Evolutionary conservation across 2,113 vertebrate genomes (phyloP).

Genomic region (Gobiocypris rarus): DNA sequence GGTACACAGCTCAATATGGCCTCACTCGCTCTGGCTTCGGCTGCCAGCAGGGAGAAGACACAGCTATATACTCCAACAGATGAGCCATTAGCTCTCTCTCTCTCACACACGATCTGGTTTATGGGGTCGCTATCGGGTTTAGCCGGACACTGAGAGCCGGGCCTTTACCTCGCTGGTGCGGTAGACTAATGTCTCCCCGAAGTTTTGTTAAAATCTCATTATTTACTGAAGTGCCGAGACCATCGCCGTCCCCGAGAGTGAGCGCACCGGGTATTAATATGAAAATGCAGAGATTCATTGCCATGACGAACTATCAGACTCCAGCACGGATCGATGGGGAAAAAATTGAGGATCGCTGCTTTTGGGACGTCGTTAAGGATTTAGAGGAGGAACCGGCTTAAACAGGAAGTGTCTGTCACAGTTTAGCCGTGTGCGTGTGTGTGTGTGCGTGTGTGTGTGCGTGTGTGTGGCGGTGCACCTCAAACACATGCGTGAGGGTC

Average conservation of each 20-base stretch:
- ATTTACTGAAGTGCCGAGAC: constrained; percentile 77
- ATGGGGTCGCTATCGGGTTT: background rate
- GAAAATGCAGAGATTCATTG: constrained; percentile 65
- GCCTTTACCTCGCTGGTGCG: constrained; percentile 57
- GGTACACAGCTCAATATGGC: constrained; percentile 72
- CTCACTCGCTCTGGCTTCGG: constrained; percentile 63
- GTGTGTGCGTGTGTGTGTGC: background rate
- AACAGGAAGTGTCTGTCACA: constrained; percentile 40
- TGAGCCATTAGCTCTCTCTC: constrained; percentile 70
- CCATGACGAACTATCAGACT: constrained; percentile 68
- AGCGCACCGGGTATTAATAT: constrained; percentile 57
- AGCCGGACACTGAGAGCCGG: background rate
- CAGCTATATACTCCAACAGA: constrained; percentile 68
- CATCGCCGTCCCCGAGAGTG: constrained; percentile 41
- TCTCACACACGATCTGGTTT: constrained; percentile 43
- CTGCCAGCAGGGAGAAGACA: constrained; percentile 70
- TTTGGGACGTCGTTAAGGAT: constrained; percentile 71
- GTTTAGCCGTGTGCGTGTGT: constrained; percentile 6
- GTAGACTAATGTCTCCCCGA: constrained; percentile 77
- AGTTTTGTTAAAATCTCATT: constrained; percentile 82
- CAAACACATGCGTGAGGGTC: background rate
- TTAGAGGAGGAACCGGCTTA: constrained; percentile 49
- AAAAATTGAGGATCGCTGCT: constrained; percentile 70
- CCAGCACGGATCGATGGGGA: constrained; percentile 62
- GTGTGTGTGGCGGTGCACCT: background rate